These are phyloP conservation scores for Tribolium castaneum DNA, from an alignment of 1,140 invertebrate genomes.

Conservation along the genomic window DNA sequence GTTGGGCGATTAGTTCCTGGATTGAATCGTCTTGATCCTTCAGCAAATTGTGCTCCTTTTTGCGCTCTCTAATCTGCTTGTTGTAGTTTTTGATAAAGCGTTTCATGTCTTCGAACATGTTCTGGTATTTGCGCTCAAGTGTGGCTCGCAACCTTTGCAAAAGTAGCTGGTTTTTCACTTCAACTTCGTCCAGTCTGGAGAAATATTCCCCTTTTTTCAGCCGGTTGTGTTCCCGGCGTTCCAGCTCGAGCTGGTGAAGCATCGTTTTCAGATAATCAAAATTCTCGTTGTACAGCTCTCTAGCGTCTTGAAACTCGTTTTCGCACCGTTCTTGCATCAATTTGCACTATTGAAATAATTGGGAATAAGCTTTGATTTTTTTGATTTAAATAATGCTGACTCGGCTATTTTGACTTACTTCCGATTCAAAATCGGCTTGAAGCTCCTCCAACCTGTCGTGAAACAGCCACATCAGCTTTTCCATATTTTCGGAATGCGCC, in stretches of 20 bases:
- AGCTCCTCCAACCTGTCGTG: neutral
- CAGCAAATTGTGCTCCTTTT: slow-evolving; percentile 49
- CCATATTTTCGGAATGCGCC: slow-evolving; percentile 56
- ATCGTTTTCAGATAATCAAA: slow-evolving; percentile 58
- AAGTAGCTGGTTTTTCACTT: slow-evolving; percentile 50
- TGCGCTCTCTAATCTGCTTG: slow-evolving; percentile 46
- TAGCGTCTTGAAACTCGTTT: slow-evolving; percentile 41
- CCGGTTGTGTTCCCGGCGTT: slow-evolving; percentile 51
- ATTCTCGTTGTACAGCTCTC: slow-evolving; percentile 36
- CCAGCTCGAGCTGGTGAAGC: slow-evolving; percentile 52
- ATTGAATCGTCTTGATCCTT: slow-evolving; percentile 51
- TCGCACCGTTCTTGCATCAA: slow-evolving; percentile 39
- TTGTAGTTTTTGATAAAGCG: slow-evolving; percentile 49
- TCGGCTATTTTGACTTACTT: neutral
- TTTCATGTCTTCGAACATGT: slow-evolving; percentile 47
- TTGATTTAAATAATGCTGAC: too few relatives aligned
- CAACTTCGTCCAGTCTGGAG: slow-evolving; percentile 55
- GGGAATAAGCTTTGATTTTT: too few relatives aligned
- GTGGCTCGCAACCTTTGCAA: slow-evolving; percentile 48
- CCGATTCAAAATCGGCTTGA: neutral
- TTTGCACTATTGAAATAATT: too few relatives aligned
- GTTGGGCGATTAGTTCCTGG: slow-evolving; percentile 49
- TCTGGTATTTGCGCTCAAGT: slow-evolving; percentile 50
- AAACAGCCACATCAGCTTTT: slow-evolving; percentile 45
- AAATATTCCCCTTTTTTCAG: slow-evolving; percentile 54